phyloP scores from a whole-genome alignment of 2,888 invertebrate genomes.

The Mythimna loreyi region DNA sequence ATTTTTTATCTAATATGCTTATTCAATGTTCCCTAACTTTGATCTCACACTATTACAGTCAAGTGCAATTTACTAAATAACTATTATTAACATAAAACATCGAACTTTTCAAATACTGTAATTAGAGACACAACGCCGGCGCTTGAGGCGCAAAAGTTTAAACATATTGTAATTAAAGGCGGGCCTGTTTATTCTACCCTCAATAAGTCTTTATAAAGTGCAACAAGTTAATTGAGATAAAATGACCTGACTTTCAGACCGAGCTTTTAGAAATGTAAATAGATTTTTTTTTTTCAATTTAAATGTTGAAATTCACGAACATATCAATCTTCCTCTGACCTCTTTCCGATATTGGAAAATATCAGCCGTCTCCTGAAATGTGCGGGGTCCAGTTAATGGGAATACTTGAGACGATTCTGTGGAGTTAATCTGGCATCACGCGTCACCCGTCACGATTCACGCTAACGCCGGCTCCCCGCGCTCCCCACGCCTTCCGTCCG shows the following conservation, averaged over 20 bases:
- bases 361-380: conserved; percentile 22
- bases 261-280: too few relatives aligned
- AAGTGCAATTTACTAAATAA: too few relatives aligned
- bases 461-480: conserved; percentile 17
- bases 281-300: too few relatives aligned
- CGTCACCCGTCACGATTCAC: conserved; percentile 34
- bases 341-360: conserved; percentile 35
- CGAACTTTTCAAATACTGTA: too few relatives aligned
- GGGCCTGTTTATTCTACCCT: too few relatives aligned
- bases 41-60: too few relatives aligned
- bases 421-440: conserved; percentile 51
- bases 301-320: conserved; percentile 2
- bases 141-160: too few relatives aligned
- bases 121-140: too few relatives aligned
- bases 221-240: neutral
- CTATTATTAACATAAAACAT: too few relatives aligned
- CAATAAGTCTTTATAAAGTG: neutral
- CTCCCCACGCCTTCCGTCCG: conserved; percentile 23
- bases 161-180: too few relatives aligned
- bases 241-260: too few relatives aligned
- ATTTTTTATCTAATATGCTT: neutral
- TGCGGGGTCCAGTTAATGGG: conserved; percentile 46
- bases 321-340: neutral
- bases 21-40: too few relatives aligned
- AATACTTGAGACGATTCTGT: conserved; percentile 54